phyloP scores from a whole-genome alignment of 1,140 invertebrate genomes.

The Ylistrum balloti region DNA sequence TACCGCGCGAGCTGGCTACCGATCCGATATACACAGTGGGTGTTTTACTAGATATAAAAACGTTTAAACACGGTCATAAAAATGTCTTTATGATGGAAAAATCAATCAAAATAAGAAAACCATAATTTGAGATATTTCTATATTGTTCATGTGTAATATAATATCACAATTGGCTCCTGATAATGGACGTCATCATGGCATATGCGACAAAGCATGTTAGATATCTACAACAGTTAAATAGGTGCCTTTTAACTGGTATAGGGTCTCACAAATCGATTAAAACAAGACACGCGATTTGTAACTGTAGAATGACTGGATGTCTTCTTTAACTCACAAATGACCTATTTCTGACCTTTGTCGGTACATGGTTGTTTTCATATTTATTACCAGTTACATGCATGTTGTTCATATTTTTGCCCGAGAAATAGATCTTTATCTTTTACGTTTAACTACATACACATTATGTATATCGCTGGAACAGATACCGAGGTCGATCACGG shows the following conservation, averaged over 20 bases:
- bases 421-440: neutral
- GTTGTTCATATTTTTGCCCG: neutral
- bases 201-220: neutral
- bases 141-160: neutral
- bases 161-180: neutral
- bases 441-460: neutral
- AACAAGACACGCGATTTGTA: neutral
- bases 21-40: neutral
- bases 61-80: neutral
- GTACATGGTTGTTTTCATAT: neutral
- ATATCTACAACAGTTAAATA: neutral
- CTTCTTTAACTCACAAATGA: neutral
- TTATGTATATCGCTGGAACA: neutral
- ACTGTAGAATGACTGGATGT: neutral
- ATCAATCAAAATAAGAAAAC: constrained; percentile 20
- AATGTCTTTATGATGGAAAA: neutral
- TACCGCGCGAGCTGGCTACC: neutral
- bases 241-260: neutral
- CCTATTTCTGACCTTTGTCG: neutral
- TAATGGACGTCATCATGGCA: neutral
- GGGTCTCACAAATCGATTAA: neutral
- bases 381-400: neutral
- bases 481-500: neutral
- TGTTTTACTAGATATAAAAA: neutral
- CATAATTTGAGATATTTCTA: constrained; percentile 12